phyloP scores from a whole-genome alignment of 2,888 invertebrate genomes.

The Drosophila nigricruria region DNA sequence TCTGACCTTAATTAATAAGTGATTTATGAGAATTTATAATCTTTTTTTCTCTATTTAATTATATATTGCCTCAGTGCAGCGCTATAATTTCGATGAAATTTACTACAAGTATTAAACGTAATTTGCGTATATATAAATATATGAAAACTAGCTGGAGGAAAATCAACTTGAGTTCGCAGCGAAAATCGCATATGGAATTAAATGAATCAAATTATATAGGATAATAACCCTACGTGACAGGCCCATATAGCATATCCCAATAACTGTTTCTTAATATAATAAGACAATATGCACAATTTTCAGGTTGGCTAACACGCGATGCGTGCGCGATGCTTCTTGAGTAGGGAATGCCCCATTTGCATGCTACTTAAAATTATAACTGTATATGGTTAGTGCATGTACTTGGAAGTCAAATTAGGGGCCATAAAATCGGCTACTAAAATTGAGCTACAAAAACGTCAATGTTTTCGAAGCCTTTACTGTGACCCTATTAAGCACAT shows the following conservation, averaged over 20 bases:
- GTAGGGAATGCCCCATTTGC: constrained; percentile 39
- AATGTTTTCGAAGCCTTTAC: background rate
- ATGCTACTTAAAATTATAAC: constrained; percentile 40
- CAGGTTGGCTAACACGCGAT: constrained; percentile 28
- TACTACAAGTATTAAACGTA: background rate
- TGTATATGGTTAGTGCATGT: constrained; percentile 24
- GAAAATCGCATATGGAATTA: background rate
- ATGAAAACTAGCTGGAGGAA: background rate
- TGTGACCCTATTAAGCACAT: background rate
- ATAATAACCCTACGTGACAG: constrained; percentile 10
- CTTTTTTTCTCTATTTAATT: background rate
- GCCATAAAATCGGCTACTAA: constrained; percentile 3
- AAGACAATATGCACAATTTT: constrained; percentile 14
- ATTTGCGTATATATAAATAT: background rate
- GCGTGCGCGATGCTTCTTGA: constrained; percentile 26
- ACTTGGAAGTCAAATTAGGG: constrained; percentile 11
- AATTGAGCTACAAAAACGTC: constrained; percentile 9
- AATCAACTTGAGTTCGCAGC: background rate
- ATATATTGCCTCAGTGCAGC: background rate
- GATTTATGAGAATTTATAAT: background rate
- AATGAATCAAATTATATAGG: constrained; percentile 10
- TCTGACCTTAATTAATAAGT: constrained; percentile 8
- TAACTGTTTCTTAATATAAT: constrained; percentile 10
- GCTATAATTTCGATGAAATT: background rate
- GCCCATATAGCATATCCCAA: background rate